Percentiles rank a stretch among this genome's conserved stretches.
phyloP scores from a whole-genome alignment of 2,113 vertebrate genomes.

The Syngnathus scovelli region DNA sequence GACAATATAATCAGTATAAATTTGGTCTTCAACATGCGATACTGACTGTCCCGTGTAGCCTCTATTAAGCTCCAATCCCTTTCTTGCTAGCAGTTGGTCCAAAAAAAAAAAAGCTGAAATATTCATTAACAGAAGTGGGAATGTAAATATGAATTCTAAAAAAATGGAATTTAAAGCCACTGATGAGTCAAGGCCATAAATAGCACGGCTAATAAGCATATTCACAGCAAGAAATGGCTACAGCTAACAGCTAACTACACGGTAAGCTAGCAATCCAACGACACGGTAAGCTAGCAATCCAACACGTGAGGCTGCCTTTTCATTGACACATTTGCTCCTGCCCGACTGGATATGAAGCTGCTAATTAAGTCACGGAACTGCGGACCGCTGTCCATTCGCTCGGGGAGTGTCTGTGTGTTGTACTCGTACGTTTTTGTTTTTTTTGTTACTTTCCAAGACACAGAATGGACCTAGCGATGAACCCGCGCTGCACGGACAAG shows the following conservation, averaged over 20 bases:
- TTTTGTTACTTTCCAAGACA: slow-evolving; percentile 61
- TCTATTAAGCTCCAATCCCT: slow-evolving; percentile 14
- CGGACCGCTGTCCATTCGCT: slow-evolving; percentile 47
- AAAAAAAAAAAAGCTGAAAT: slow-evolving; percentile 22
- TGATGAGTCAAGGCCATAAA: slow-evolving; percentile 32
- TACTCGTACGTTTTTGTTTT: slow-evolving; percentile 64
- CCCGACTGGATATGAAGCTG: slow-evolving; percentile 58
- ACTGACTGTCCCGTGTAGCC: slow-evolving; percentile 5
- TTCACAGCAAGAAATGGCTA: background rate
- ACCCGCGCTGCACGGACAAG: slow-evolving; percentile 46
- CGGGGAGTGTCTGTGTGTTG: slow-evolving; percentile 64
- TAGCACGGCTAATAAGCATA: slow-evolving; percentile 3
- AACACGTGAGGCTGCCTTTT: background rate
- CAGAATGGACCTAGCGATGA: slow-evolving; percentile 57
- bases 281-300: background rate
- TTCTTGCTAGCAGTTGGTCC: slow-evolving; percentile 17
- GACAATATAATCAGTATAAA: background rate
- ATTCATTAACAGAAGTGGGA: slow-evolving; percentile 28
- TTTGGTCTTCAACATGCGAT: background rate
- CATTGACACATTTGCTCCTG: slow-evolving; percentile 19
- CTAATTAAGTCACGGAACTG: slow-evolving; percentile 46
- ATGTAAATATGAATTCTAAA: slow-evolving; percentile 28
- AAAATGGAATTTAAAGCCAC: slow-evolving; percentile 30
- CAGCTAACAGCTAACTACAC: background rate
- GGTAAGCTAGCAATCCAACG: background rate